A percentile compares a stretch with the other conserved stretches of the same genome.
These are phyloP conservation scores for Dysdera silvatica DNA, from an alignment of 1,140 invertebrate species.

Conservation along the genomic window DNA sequence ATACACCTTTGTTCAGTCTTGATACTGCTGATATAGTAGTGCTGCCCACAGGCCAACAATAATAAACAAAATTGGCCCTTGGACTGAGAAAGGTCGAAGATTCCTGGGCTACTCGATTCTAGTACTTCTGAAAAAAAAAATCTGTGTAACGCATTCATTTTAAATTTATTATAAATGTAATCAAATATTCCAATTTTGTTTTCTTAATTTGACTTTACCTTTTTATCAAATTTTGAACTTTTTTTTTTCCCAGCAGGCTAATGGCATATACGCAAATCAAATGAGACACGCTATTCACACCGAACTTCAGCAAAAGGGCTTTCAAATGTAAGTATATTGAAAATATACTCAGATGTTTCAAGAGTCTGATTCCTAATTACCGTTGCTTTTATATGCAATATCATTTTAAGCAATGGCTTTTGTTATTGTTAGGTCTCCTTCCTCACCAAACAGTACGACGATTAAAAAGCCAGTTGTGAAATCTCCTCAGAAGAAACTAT, in stretches of 20 bases:
- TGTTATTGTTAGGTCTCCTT: too few species aligned
- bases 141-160: not conserved
- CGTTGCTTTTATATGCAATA: not conserved
- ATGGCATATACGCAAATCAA: conserved; percentile 16
- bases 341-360: not conserved
- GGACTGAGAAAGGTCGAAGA: too few species aligned
- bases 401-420: too few species aligned
- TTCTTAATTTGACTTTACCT: not conserved
- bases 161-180: not conserved
- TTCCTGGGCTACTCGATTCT: too few species aligned
- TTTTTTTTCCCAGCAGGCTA: conserved; percentile 11
- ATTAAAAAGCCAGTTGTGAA: conserved; percentile 1
- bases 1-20: too few species aligned
- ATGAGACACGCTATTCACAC: conserved; percentile 24
- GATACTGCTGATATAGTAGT: too few species aligned
- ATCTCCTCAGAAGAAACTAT: conserved; percentile 22
- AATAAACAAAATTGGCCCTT: too few species aligned
- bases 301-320: conserved; percentile 15
- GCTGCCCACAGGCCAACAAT: too few species aligned
- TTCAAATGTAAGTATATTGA: conserved; percentile 2
- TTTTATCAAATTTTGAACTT: not conserved
- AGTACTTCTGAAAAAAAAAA: not conserved
- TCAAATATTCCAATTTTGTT: not conserved
- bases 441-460: too few species aligned
- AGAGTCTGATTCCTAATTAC: not conserved